phyloP scores from a whole-genome alignment of 2,113 vertebrate species.

The Pimephales promelas region DNA sequence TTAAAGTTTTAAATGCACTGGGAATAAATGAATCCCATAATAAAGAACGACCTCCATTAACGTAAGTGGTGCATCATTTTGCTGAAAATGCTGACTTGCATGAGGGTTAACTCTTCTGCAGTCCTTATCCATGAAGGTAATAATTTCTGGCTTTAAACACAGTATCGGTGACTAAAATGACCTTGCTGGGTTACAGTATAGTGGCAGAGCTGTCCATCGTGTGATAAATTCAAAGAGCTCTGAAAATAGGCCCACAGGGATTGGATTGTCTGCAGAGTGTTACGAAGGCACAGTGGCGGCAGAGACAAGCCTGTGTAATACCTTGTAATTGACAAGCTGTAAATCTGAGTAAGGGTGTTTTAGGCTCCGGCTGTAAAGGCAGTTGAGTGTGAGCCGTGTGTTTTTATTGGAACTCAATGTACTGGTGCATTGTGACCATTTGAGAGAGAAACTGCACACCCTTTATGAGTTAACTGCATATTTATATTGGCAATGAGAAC shows the following conservation, averaged over 20 bases:
- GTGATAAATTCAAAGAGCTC: constrained; percentile 50
- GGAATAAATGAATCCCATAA: constrained; percentile 40
- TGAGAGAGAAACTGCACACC: background rate
- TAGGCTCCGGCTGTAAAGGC: constrained; percentile 26
- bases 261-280: constrained; percentile 54
- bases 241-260: constrained; percentile 52
- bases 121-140: constrained; percentile 34
- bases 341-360: constrained; percentile 53
- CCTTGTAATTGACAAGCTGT: constrained; percentile 55
- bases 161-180: constrained; percentile 38
- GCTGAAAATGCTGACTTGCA: constrained; percentile 44
- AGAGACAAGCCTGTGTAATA: constrained; percentile 59
- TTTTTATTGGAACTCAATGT: constrained; percentile 33
- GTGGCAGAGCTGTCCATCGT: constrained; percentile 47
- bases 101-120: constrained; percentile 24
- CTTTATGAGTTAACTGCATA: constrained; percentile 19
- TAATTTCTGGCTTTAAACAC: constrained; percentile 50
- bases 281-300: constrained; percentile 40
- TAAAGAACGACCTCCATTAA: constrained; percentile 36
- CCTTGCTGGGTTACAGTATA: constrained; percentile 54
- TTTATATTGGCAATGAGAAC: constrained; percentile 23
- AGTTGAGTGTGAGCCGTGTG: constrained; percentile 21
- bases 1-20: constrained; percentile 30
- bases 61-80: background rate
- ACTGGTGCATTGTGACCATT: background rate